Base-by-base conservation (phyloP, 2,797 vertebrate species). In the Mycteria americana region DNA sequence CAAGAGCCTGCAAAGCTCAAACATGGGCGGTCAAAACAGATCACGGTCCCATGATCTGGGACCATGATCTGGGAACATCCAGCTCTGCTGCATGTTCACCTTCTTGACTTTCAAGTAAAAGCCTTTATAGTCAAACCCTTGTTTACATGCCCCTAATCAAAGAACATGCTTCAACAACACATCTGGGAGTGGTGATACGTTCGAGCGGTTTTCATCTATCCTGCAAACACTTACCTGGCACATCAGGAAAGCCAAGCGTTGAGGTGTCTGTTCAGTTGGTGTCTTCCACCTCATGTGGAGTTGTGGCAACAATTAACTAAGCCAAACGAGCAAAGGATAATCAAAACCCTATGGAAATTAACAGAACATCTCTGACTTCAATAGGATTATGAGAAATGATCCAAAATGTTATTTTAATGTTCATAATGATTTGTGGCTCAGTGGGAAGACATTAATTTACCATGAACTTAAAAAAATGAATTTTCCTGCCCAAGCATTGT, bases 171-270 rank as follows among this genome's bases (percentile, higher is more conserved):
- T 81, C 39, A 46, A 37, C 22, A 62, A 24, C 13, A 51, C 21
- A 46, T 27, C 45, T 69, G 63, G 24, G 62, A 85, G 50, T 5
- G 25, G 74, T 4, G 28, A 51, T 27, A 37, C 2, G 0, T 76
- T 39, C 39, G n/a, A 31, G 11, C 1, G 14, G 5, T 54, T 85
- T 76, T 65, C 50, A 35, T 31, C 45, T 14, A 2, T 21, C 13
- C 22, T 73, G 39, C 30, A 73, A 73, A 70, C 17, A 45, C 19
- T 22, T 46, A 69, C 30, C 41, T 37, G 50, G 51, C 76, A 35
- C 0, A 4, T 27, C 11, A 37, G 54, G 35, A 60, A 76, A 89
- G 6, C 8, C 46, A 69, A 22, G 9, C 0, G 0, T 2, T 43
- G 41, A 70, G 4, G 33, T 28, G 16, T 53, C 89, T 79, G 30